These are phyloP conservation scores for Anoplopoma fimbria DNA, from an alignment of 2,113 vertebrate genomes.

Conservation along the genomic window DNA sequence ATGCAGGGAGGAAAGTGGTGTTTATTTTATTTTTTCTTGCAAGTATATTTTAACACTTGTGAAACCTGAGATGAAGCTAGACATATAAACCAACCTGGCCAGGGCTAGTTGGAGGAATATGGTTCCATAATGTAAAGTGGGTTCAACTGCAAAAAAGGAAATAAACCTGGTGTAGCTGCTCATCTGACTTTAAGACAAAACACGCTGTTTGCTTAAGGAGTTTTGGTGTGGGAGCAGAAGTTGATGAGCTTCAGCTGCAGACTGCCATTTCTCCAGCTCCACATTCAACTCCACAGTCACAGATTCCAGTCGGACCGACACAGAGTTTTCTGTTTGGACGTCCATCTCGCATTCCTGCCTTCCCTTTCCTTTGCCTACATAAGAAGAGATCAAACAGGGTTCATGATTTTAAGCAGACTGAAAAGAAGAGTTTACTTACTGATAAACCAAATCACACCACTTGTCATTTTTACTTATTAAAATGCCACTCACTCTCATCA, in stretches of 20 bases:
- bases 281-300: constrained; percentile 85
- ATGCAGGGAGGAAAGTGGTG: neutral
- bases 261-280: constrained; percentile 81
- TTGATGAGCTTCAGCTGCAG: constrained; percentile 10
- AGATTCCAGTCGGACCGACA: constrained; percentile 28
- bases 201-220: neutral
- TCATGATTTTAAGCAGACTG: neutral
- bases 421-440: neutral
- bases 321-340: neutral
- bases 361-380: constrained; percentile 75
- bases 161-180: neutral
- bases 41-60: neutral
- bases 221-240: neutral
- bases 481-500: neutral
- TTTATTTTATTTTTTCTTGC: neutral
- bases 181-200: neutral
- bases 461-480: neutral
- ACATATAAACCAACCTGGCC: neutral
- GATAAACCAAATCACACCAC: neutral
- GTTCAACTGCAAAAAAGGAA: neutral
- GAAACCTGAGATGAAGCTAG: neutral
- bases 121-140: neutral
- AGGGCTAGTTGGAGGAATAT: neutral
- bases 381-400: neutral
- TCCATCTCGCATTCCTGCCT: neutral